Evolutionary conservation across 2,797 vertebrate species (phyloP).

Genomic region (Notolabrus celidotus): DNA sequence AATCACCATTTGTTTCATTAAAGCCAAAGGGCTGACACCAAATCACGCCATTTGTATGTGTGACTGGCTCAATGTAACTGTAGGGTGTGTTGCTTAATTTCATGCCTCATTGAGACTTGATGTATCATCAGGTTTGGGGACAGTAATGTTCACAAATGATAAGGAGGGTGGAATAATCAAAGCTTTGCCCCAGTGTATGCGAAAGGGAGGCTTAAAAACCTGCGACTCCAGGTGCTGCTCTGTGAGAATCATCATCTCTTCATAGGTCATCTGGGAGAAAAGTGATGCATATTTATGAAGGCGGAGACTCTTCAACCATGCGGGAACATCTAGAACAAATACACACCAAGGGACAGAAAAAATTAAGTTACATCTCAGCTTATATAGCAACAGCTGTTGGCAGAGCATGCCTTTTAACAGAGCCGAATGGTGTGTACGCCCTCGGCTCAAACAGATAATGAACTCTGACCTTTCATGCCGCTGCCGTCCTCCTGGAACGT

Average conservation of each 20-base stretch:
- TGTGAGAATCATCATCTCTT: constrained; percentile 98
- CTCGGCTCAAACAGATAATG: constrained; percentile 6
- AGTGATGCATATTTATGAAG: constrained; percentile 97
- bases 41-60: constrained; percentile 61
- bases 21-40: constrained; percentile 64
- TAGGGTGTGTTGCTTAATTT: constrained; percentile 75
- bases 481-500: constrained; percentile 97
- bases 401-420: constrained; percentile 23
- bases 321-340: constrained; percentile 90
- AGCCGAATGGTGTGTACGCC: constrained; percentile 5
- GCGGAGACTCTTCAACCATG: constrained; percentile 96
- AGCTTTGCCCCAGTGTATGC: constrained; percentile 8
- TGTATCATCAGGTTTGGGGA: constrained; percentile 71
- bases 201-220: constrained; percentile 79
- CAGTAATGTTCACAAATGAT: constrained; percentile 62
- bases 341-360: constrained; percentile 13
- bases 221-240: constrained; percentile 96
- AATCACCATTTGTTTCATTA: constrained; percentile 78
- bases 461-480: constrained; percentile 94
- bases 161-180: constrained; percentile 60
- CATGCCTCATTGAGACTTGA: constrained; percentile 79
- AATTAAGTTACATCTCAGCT: constrained; percentile 16
- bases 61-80: constrained; percentile 68
- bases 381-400: constrained; percentile 36
- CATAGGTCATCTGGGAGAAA: constrained; percentile 96